phyloP scores from a whole-genome alignment of 2,888 invertebrate genomes.

The Ariolimax columbianus region DNA sequence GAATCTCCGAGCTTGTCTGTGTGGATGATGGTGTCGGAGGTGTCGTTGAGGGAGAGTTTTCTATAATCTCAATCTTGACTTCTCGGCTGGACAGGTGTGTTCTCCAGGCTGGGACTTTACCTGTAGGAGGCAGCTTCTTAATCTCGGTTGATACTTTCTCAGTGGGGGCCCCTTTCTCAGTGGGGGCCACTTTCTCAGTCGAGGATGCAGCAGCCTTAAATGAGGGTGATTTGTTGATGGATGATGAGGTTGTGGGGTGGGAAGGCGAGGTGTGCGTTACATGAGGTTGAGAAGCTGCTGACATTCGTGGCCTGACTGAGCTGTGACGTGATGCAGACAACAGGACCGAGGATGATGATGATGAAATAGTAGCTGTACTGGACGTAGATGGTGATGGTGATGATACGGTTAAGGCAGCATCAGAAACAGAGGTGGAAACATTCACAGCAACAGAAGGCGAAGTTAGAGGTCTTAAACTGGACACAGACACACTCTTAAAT shows the following conservation, averaged over 20 bases:
- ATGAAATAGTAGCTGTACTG: background rate
- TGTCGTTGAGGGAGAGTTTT: conserved; percentile 57
- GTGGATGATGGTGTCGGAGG: conserved; percentile 30
- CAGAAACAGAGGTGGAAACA: background rate
- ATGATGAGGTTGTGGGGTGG: conserved; percentile 16
- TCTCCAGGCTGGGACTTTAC: conserved; percentile 61
- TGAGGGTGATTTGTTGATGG: conserved; percentile 44
- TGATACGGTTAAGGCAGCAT: background rate
- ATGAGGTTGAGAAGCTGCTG: conserved; percentile 18
- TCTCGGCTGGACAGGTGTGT: conserved; percentile 58
- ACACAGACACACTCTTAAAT: background rate
- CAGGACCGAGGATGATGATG: conserved; percentile 4
- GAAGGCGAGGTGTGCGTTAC: conserved; percentile 8
- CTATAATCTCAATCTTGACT: conserved; percentile 73
- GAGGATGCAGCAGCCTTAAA: conserved; percentile 30
- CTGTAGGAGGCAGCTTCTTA: conserved; percentile 28
- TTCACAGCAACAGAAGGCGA: conserved; percentile 30
- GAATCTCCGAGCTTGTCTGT: conserved; percentile 35
- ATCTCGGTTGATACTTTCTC: conserved; percentile 37
- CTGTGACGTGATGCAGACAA: background rate
- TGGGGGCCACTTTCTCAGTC: conserved; percentile 11
- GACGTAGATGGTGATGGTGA: conserved; percentile 16
- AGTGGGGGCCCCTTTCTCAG: conserved; percentile 32
- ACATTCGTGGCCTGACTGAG: conserved; percentile 26
- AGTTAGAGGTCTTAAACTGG: conserved; percentile 18